Conservation (phyloP, 2,113 vertebrate species). For the Stictonetta naevosa region DNA sequence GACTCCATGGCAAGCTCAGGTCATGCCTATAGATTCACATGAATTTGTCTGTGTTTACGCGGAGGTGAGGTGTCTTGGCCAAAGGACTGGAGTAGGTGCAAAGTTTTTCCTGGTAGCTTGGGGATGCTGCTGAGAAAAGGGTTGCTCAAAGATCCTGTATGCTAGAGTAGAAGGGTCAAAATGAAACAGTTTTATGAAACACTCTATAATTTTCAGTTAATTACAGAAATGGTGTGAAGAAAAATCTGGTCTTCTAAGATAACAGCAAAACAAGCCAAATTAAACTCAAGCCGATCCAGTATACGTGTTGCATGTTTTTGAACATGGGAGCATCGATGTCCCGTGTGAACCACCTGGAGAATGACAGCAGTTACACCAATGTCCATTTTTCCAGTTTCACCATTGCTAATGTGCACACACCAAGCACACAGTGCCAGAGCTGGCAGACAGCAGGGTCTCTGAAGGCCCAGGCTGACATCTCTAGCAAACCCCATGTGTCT, state of each 20-base stretch:
- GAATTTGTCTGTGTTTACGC: neutral
- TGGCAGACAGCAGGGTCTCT: conserved; percentile 36
- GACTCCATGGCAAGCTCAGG: neutral
- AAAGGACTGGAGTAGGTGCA: neutral
- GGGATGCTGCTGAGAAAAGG: neutral
- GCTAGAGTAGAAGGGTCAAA: neutral
- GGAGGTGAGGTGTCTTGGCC: neutral
- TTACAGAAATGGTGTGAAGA: neutral
- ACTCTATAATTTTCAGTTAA: neutral
- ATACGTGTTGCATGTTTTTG: accelerated
- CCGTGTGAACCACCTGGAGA: neutral
- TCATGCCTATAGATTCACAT: neutral
- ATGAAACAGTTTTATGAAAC: neutral
- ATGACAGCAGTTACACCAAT: neutral
- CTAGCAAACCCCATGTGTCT: conserved; percentile 63
- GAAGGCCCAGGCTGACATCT: conserved; percentile 46
- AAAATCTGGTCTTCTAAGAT: neutral
- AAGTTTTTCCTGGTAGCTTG: neutral
- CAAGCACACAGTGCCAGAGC: neutral
- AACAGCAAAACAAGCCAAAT: neutral
- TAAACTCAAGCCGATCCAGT: neutral
- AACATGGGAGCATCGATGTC: accelerated
- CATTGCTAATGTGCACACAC: neutral
- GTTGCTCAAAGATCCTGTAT: neutral
- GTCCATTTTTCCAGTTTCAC: neutral